These are phyloP conservation scores for Heterotilapia buettikoferi DNA, from an alignment of 2,113 vertebrate genomes.

Conservation along the genomic window DNA sequence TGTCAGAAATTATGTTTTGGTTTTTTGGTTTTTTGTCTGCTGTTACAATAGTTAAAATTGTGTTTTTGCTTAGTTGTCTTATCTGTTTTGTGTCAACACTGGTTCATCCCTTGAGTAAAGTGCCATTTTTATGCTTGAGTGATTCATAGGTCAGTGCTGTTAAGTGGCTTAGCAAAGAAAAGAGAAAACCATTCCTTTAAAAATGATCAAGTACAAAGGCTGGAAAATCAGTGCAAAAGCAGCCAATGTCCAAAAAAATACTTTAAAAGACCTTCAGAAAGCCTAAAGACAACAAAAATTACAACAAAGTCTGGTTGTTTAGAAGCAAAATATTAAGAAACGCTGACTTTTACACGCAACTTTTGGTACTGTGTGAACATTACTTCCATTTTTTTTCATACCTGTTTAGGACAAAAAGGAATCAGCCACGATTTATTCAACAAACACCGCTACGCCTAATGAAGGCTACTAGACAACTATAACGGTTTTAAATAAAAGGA, in stretches of 20 bases:
- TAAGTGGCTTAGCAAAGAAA: background rate
- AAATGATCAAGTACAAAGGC: background rate
- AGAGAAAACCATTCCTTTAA: background rate
- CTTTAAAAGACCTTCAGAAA: background rate
- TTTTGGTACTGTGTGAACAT: background rate
- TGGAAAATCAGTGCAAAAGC: background rate
- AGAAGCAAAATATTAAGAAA: background rate
- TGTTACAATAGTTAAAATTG: background rate
- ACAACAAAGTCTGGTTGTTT: background rate
- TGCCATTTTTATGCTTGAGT: background rate
- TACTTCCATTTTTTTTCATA: background rate
- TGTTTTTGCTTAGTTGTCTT: background rate
- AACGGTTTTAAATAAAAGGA: background rate
- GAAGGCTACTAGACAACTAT: background rate
- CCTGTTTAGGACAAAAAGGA: background rate
- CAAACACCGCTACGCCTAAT: background rate
- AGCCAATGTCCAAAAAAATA: background rate
- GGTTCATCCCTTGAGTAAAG: background rate
- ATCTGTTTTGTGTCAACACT: background rate
- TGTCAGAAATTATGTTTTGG: fast-evolving
- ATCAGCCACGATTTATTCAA: background rate
- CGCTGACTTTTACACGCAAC: fast-evolving
- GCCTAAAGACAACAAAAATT: background rate
- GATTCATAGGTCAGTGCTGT: background rate
- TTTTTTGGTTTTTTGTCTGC: background rate